phyloP scores from a whole-genome alignment of 2,888 invertebrate species.

The Eumerus sabulonum region DNA sequence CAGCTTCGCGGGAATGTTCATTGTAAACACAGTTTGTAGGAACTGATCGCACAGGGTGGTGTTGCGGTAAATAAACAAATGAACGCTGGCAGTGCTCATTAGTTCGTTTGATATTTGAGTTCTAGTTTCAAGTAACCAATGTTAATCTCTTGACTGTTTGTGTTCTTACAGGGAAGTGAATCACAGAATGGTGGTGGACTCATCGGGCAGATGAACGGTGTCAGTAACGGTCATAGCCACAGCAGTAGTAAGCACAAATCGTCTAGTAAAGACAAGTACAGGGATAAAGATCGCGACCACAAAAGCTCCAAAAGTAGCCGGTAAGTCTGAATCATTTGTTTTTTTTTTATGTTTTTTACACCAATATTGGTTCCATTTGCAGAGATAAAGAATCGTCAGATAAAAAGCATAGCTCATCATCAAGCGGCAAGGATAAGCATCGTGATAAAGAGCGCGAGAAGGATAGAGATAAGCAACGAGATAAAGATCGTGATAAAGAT shows the following conservation, averaged over 20 bases:
- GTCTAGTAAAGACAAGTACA: conserved; percentile 81
- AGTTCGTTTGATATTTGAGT: too few species aligned
- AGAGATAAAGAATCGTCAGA: conserved; percentile 77
- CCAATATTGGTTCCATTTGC: too few species aligned
- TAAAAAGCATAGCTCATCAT: conserved; percentile 80
- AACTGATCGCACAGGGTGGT: too few species aligned
- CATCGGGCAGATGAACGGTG: conserved; percentile 83
- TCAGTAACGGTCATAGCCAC: conserved; percentile 87
- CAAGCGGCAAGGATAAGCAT: conserved; percentile 74
- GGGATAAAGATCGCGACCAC: conserved; percentile 80
- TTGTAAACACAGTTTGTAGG: too few species aligned
- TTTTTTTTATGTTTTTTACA: neutral
- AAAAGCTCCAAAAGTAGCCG: conserved; percentile 80
- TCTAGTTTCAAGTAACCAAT: neutral
- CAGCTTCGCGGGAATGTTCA: too few species aligned
- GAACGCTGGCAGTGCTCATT: too few species aligned
- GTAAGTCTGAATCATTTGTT: conserved; percentile 68
- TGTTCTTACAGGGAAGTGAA: conserved; percentile 71
- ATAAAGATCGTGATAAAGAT: conserved; percentile 75
- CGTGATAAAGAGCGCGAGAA: conserved; percentile 67
- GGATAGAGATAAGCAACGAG: conserved; percentile 71
- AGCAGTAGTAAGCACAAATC: conserved; percentile 84
- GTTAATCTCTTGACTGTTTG: conserved; percentile 16
- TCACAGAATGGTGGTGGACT: conserved; percentile 74
- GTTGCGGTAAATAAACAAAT: too few species aligned